Base-by-base conservation (phyloP, 2,797 vertebrate species). In the Gobio occitaniae region DNA sequence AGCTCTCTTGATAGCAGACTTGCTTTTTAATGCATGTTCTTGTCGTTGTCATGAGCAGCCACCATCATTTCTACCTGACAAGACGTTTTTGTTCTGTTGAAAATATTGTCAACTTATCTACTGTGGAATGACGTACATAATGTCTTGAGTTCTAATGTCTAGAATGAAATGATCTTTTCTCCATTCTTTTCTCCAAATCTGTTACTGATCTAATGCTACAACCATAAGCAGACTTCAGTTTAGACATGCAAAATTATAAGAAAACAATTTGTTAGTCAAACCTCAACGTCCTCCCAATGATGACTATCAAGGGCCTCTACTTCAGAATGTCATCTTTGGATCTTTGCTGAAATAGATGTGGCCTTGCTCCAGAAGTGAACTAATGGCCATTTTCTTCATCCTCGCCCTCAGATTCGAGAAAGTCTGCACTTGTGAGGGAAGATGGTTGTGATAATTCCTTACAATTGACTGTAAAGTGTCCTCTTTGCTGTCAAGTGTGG, bases 1-100 rank as follows among this genome's bases (percentile, higher is more conserved):
- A 85, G 41, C 56, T 80, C 11, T 79, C 72, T 54, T 84, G 50
- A 63, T 84, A 61, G 54, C 19, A 54, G 82, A 61, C 25, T 38
- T 69, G 65, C 15, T 61, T 59, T 59, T 50, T 38, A 69, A 50
- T 65, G 13, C 44, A 61, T 61, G 65, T 84, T 52, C 78, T 56
- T 11, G 9, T 32, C 69, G 61, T 56, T 78, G 81, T 29, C 44
- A 36, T 38, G 66, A 61, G 66, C 41, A 21, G 25, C 50, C 83
- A 69, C 13, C 7, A 48, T 61, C 17, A 63, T 70, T 83, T 66
- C 41, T 74, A 10, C 41, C 10, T 63, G 52, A 63, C 54, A 3
- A 19, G 6, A 21, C 6, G 25, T 32, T 29, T 72, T 50, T 38
- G n/a, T 68, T 12, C 71, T 32, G 10, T 36, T 68, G 13, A 66